Percentiles rank a stretch among this genome's conserved stretches.
These are phyloP conservation scores for Siphamia tubifer DNA, from an alignment of 2,113 vertebrate species.

Conservation along the genomic window DNA sequence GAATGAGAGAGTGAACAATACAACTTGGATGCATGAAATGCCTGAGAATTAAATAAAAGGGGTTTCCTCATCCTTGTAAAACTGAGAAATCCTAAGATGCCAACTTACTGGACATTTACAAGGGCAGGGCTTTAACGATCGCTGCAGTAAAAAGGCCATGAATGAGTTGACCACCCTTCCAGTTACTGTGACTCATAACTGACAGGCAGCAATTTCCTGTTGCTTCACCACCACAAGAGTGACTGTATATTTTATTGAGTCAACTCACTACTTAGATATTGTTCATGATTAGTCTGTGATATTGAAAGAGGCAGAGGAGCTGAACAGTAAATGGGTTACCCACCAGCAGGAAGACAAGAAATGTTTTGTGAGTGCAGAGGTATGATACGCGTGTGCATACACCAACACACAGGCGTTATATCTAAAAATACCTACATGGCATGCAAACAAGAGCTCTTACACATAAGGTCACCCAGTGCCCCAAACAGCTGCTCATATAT, in stretches of 20 bases:
- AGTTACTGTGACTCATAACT: conserved; percentile 43
- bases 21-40: too few relatives aligned
- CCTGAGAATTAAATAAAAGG: background rate
- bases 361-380: background rate
- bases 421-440: conserved; percentile 60
- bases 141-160: background rate
- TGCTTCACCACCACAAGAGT: background rate
- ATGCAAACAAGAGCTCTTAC: conserved; percentile 54
- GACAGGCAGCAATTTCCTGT: conserved; percentile 35
- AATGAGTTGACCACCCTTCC: conserved; percentile 35
- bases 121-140: background rate
- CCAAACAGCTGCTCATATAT: conserved; percentile 58
- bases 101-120: background rate
- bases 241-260: background rate
- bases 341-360: background rate
- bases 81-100: background rate
- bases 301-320: background rate
- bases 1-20: too few relatives aligned
- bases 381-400: background rate
- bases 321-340: background rate
- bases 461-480: conserved; percentile 40
- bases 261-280: background rate
- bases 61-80: background rate
- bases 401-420: conserved; percentile 18
- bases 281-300: background rate